Conservation (phyloP, 2,113 vertebrate genomes). For the Chauna torquata region DNA sequence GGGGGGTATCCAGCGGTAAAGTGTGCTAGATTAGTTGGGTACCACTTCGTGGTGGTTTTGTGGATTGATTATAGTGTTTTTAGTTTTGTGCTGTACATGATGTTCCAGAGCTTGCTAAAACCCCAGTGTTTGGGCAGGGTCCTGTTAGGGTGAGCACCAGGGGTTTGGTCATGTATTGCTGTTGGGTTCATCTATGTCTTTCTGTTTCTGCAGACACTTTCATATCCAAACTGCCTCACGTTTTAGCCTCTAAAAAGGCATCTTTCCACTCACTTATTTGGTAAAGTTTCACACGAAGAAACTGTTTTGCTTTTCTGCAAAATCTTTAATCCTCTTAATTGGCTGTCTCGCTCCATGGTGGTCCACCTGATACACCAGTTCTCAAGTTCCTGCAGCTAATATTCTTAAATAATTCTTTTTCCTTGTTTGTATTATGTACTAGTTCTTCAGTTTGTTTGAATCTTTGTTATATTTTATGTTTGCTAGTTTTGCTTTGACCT, state of each 20-base stretch:
- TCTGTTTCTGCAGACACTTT: not conserved
- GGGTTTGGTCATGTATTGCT: rapidly evolving
- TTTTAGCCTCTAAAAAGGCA: not conserved
- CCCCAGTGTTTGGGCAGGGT: not conserved
- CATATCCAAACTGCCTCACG: rapidly evolving
- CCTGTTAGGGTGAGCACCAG: not conserved
- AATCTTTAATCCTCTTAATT: slow-evolving; percentile 29
- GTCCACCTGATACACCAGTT: not conserved
- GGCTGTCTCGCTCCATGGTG: not conserved
- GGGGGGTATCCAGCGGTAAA: not conserved
- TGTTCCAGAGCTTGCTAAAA: not conserved
- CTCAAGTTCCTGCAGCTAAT: not conserved
- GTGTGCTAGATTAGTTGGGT: not conserved
- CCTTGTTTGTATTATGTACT: not conserved
- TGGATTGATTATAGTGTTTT: not conserved
- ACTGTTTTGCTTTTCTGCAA: not conserved
- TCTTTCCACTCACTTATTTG: not conserved
- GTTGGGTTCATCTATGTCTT: not conserved
- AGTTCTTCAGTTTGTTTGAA: not conserved
- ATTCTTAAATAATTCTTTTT: not conserved
- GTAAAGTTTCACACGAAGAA: not conserved
- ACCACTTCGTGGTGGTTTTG: too few species aligned
- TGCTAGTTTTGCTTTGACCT: not conserved
- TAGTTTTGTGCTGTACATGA: not conserved
- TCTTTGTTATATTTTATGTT: not conserved